Base-by-base conservation (phyloP, 2,113 vertebrate species). In the Bostrychus sinensis region DNA sequence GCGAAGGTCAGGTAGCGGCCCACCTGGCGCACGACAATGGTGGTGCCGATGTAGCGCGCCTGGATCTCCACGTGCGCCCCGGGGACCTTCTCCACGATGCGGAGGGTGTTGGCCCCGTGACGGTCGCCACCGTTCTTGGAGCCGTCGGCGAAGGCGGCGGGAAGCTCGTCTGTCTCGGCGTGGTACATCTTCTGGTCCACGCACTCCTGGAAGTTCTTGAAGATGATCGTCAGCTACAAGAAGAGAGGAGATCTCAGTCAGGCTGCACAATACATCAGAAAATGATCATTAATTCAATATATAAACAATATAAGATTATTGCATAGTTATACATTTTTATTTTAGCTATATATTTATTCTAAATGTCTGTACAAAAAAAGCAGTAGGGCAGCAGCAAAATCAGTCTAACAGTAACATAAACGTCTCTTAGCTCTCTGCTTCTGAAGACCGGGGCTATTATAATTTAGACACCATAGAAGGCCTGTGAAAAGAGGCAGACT, bases 131-230 rank as follows among this genome's bases (percentile, higher is more conserved):
- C 97, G 0, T 98, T 99, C 86, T 93, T 95, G 26, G 97, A 99
- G 83, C 97, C 96, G 0, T 99, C 97, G 0, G 90, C 93, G 0
- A 98, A 99, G 1, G 97, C 97, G 0, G 95, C 94, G 0, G 96
- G 96, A 26, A 99, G 94, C 84, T 97, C 94, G 0, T 96, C 96
- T 10, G 94, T 96, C 90, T 99, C 95, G 0, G 97, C 96, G 56
- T 98, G 96, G 89, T 97, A 99, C 69, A 94, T 96, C 61, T 99
- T 99, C 91, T 98, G 95, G 32, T 98, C 97, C 62, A 98, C 94
- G 0, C 97, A 99, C 70, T 98, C 95, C 77, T 95, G 96, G 89
- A 97, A 98, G 77, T 94, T 96, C 93, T 97, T 99, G 77, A 99
- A 99, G 90, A 99, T 98, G 92, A 99, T 96, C 45, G 97, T 99